Conservation (phyloP, 2,113 vertebrate species). For the Nipponia nippon region DNA sequence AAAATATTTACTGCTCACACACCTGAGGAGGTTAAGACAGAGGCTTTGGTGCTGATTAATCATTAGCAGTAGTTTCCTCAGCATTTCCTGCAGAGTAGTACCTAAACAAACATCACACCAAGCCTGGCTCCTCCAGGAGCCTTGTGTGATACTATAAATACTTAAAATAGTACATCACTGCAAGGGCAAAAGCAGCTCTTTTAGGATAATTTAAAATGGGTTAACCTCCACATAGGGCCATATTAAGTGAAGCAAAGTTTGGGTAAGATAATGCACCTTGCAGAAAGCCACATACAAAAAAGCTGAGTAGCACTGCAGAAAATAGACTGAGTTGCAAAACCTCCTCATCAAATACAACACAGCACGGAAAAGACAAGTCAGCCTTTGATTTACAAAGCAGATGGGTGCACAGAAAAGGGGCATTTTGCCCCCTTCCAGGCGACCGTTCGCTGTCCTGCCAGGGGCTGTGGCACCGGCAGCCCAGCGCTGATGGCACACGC, state of each 20-base stretch:
- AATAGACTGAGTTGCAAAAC: neutral
- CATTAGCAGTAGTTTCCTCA: neutral
- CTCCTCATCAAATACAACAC: neutral
- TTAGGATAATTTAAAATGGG: neutral
- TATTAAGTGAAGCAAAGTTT: neutral
- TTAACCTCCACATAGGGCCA: accelerated
- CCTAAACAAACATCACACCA: neutral
- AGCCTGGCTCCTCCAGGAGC: neutral
- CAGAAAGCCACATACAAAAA: neutral
- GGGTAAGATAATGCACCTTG: neutral
- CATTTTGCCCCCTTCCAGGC: neutral
- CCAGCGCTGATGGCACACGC: neutral
- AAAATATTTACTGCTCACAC: neutral
- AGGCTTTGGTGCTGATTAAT: neutral
- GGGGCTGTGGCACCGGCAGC: neutral
- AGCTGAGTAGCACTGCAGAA: neutral
- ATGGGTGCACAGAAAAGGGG: no score
- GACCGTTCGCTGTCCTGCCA: neutral
- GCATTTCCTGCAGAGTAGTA: neutral
- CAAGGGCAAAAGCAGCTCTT: neutral
- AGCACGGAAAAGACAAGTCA: neutral
- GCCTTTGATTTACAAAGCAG: neutral
- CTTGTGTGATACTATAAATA: neutral
- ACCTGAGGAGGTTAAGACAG: neutral
- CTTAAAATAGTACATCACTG: neutral